Conservation (phyloP, 2,888 invertebrate species). For the Agrypnus murinus region DNA sequence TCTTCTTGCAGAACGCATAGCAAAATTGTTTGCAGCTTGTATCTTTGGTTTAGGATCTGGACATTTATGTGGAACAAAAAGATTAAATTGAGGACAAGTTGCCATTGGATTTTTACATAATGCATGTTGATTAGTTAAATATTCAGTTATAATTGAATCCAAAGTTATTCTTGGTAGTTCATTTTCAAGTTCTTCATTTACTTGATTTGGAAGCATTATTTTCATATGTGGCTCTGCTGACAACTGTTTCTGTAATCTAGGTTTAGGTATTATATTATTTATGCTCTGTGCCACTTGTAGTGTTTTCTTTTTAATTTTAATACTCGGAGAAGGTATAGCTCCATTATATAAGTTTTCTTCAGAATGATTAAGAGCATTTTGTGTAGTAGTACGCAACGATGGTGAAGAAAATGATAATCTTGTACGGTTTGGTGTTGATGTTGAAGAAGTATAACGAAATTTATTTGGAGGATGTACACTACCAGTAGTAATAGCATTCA, state of each 20-base stretch:
- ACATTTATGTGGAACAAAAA: constrained; percentile 96
- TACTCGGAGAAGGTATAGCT: constrained; percentile 51
- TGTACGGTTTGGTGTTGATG: constrained; percentile 72
- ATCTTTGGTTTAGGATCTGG: constrained; percentile 87
- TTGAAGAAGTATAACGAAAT: constrained; percentile 70
- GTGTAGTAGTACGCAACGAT: constrained; percentile 39
- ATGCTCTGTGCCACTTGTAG: constrained; percentile 31
- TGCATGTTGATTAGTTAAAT: constrained; percentile 98
- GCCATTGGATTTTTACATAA: constrained; percentile 98
- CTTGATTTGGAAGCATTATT: constrained; percentile 54
- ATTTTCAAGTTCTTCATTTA: constrained; percentile 60
- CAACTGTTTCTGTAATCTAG: constrained; percentile 73
- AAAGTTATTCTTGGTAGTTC: constrained; percentile 77
- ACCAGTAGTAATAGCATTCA: constrained; percentile 71
- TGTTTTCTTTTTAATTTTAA: constrained; percentile 62
- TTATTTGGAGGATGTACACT: constrained; percentile 67
- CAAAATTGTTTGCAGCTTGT: constrained; percentile 82
- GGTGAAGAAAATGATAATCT: constrained; percentile 59
- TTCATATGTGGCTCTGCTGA: constrained; percentile 65
- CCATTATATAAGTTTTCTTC: constrained; percentile 50
- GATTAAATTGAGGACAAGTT: constrained; percentile 96
- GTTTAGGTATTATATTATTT: constrained; percentile 62
- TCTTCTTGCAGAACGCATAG: constrained; percentile 76
- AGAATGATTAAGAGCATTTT: constrained; percentile 31
- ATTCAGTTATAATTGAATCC: constrained; percentile 96